phyloP scores from a whole-genome alignment of 2,797 vertebrate genomes.

The Silurus aristotelis region DNA sequence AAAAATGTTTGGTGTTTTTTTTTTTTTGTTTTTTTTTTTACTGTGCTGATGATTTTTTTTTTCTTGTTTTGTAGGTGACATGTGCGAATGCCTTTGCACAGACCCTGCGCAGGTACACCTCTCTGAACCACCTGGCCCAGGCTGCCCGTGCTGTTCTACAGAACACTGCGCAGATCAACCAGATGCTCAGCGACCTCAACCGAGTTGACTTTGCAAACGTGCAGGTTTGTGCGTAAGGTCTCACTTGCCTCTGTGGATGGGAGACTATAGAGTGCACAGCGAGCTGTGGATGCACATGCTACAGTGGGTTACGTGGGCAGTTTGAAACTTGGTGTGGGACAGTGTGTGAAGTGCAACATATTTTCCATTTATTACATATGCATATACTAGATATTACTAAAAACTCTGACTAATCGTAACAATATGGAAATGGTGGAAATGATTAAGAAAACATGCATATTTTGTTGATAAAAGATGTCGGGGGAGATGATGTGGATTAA shows the following conservation, averaged over 20 bases:
- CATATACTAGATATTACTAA: background rate
- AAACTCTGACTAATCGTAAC: background rate
- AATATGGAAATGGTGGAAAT: background rate
- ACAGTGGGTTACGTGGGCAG: background rate
- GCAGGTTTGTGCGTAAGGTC: slow-evolving; percentile 74
- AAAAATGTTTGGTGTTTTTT: background rate
- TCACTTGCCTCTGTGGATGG: background rate
- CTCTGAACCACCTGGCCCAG: slow-evolving; percentile 91
- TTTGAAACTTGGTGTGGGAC: background rate
- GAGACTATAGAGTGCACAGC: background rate
- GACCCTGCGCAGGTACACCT: slow-evolving; percentile 92
- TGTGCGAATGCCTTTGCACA: slow-evolving; percentile 92
- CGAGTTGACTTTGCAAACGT: slow-evolving; percentile 94
- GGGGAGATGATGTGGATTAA: no score
- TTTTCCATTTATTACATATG: background rate
- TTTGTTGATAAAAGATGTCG: background rate
- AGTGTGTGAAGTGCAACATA: background rate
- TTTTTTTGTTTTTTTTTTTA: background rate
- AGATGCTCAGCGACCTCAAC: slow-evolving; percentile 96
- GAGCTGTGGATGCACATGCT: background rate
- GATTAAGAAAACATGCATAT: background rate
- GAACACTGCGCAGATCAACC: slow-evolving; percentile 94
- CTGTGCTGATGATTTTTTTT: background rate
- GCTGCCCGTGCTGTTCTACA: slow-evolving; percentile 91
- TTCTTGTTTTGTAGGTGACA: slow-evolving; percentile 74